Evolutionary conservation across 2,797 vertebrate genomes (phyloP).

Genomic region (Lates japonicus): DNA sequence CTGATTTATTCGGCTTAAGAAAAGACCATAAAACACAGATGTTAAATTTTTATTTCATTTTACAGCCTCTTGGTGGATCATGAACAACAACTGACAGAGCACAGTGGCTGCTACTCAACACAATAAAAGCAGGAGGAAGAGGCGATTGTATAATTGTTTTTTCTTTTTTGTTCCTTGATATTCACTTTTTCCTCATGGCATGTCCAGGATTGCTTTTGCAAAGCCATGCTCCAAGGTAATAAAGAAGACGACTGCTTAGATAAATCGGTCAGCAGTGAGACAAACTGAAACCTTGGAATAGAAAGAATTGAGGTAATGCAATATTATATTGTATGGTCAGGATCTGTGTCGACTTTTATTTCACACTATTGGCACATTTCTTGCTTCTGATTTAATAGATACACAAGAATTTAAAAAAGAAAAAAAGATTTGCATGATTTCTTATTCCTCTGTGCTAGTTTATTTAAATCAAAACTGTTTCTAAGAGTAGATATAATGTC

Average conservation of each 20-base stretch:
- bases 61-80: slow-evolving; percentile 95
- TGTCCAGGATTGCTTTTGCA: slow-evolving; percentile 62
- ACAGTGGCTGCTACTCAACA: slow-evolving; percentile 40
- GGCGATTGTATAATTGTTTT: slow-evolving; percentile 24
- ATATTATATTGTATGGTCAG: slow-evolving; percentile 51
- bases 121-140: slow-evolving; percentile 42
- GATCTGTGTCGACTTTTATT: slow-evolving; percentile 43
- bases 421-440: slow-evolving; percentile 73
- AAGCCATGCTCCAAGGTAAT: slow-evolving; percentile 42
- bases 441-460: slow-evolving; percentile 70
- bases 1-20: slow-evolving; percentile 9
- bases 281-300: slow-evolving; percentile 22
- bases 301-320: slow-evolving; percentile 50
- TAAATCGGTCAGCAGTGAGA: slow-evolving; percentile 42
- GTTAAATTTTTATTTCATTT: slow-evolving; percentile 51
- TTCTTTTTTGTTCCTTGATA: slow-evolving; percentile 54
- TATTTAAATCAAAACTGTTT: slow-evolving; percentile 58
- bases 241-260: slow-evolving; percentile 41
- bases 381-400: slow-evolving; percentile 56
- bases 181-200: slow-evolving; percentile 59
- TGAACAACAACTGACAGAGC: slow-evolving; percentile 92
- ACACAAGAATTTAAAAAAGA: slow-evolving; percentile 24
- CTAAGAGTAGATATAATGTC: slow-evolving; percentile 55
- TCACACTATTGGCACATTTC: slow-evolving; percentile 47
- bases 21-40: slow-evolving; percentile 20